These are phyloP conservation scores for Melinaea menophilus DNA, from an alignment of 2,888 invertebrate genomes.

Conservation along the genomic window DNA sequence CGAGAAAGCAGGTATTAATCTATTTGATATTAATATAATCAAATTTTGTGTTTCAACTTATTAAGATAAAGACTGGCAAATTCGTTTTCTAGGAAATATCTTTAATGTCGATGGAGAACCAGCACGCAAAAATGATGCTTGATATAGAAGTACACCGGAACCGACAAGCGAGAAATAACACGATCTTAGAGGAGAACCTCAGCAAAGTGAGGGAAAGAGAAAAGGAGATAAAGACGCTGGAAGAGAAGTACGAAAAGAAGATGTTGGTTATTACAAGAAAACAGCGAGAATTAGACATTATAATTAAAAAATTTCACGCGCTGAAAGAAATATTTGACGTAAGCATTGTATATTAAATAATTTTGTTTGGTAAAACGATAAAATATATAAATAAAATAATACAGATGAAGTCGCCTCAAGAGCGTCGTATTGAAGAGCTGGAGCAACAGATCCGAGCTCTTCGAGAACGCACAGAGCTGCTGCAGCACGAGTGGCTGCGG, in stretches of 20 bases:
- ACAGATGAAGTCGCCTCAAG: slow-evolving; percentile 72
- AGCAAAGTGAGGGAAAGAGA: slow-evolving; percentile 54
- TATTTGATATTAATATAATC: no score
- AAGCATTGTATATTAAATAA: neutral
- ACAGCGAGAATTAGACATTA: slow-evolving; percentile 62
- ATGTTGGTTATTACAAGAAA: slow-evolving; percentile 52
- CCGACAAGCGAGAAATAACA: slow-evolving; percentile 57
- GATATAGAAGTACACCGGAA: slow-evolving; percentile 77
- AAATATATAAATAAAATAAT: no score
- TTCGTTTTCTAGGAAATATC: slow-evolving; percentile 67
- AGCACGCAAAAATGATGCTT: slow-evolving; percentile 74
- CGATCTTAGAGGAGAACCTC: slow-evolving; percentile 49
- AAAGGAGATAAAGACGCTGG: slow-evolving; percentile 52
- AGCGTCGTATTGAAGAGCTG: slow-evolving; percentile 80
- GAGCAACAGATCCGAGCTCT: slow-evolving; percentile 81
- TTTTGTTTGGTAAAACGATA: no score
- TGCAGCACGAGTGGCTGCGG: slow-evolving; percentile 87
- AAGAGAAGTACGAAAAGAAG: slow-evolving; percentile 57
- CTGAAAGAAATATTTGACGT: slow-evolving; percentile 34
- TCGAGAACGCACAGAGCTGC: slow-evolving; percentile 79
- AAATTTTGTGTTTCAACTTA: no score
- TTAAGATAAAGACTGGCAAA: slow-evolving; percentile 4
- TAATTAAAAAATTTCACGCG: slow-evolving; percentile 53
- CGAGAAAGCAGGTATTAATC: slow-evolving; percentile 64
- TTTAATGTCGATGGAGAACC: slow-evolving; percentile 75